Conservation (phyloP, 35 echinoderm and acorn worm genomes). For the Apostichopus japonicus region DNA sequence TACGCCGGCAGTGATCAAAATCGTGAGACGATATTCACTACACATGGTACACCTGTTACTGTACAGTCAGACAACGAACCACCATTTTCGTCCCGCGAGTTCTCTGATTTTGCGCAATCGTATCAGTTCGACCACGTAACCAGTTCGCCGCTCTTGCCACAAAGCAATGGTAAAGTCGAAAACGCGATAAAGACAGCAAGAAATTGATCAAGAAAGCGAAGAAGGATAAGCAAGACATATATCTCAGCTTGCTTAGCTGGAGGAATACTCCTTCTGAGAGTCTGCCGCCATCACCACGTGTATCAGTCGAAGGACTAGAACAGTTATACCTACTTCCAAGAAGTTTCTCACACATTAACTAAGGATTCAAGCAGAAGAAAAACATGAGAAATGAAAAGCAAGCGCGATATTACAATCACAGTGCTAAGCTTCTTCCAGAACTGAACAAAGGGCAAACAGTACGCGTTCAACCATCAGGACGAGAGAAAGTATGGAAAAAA, state of each 20-base stretch:
- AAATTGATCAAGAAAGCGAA: conserved; percentile 38
- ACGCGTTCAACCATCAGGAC: too few species aligned
- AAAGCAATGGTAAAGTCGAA: conserved; percentile 83
- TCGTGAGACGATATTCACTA: conserved; percentile 46
- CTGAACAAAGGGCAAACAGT: too few species aligned
- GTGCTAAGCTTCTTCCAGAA: too few species aligned
- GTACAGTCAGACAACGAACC: conserved; percentile 69
- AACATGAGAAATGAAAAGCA: background rate
- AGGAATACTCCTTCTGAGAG: too few species aligned
- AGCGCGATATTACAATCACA: background rate
- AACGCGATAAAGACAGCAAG: background rate
- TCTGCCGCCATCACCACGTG: background rate
- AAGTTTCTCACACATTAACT: background rate
- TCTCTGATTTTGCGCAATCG: conserved; percentile 35
- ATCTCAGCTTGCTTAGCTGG: background rate
- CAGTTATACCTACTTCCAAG: background rate
- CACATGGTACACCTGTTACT: conserved; percentile 55
- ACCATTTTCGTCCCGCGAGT: conserved; percentile 71
- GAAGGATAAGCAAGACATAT: conserved; percentile 38
- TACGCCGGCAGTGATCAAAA: too few species aligned
- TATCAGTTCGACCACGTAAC: too few species aligned
- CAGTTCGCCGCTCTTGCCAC: background rate
- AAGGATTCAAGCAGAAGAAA: background rate
- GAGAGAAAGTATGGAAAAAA: background rate
- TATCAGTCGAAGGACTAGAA: background rate